Percentiles rank a stretch among this genome's conserved stretches.
phyloP scores from a whole-genome alignment of 1,140 invertebrate species.

The Ephestia elutella region DNA sequence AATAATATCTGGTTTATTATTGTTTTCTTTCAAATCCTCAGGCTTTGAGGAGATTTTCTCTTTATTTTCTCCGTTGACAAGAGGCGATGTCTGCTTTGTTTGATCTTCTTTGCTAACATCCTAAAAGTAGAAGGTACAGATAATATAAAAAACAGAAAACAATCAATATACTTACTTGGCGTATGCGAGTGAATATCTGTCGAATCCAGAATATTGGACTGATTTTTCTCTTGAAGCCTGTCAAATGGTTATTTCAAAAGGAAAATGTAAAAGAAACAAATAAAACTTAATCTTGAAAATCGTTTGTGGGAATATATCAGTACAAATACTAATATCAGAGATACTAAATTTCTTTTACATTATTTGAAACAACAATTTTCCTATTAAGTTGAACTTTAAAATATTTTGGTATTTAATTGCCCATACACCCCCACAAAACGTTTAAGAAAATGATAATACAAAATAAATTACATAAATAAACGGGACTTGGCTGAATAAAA shows the following conservation, averaged over 20 bases:
- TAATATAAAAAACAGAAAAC: conserved; percentile 20
- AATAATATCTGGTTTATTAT: conserved; percentile 54
- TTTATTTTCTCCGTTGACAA: conserved; percentile 63
- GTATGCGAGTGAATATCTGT: neutral
- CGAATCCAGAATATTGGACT: neutral
- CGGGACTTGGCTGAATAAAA: conserved; percentile 65
- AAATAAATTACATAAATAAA: conserved; percentile 58
- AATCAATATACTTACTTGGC: conserved; percentile 11
- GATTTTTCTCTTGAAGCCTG: neutral
- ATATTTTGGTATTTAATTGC: conserved; percentile 33
- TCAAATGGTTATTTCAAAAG: conserved; percentile 15
- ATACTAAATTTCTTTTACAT: neutral
- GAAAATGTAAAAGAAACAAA: conserved; percentile 30
- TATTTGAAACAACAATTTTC: conserved; percentile 4
- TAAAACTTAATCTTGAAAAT: conserved; percentile 27
- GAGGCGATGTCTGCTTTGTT: conserved; percentile 48
- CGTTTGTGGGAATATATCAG: conserved; percentile 71
- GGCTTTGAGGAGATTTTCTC: conserved; percentile 59
- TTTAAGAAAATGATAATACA: conserved; percentile 40
- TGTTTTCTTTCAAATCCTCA: conserved; percentile 59
- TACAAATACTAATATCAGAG: conserved; percentile 13
- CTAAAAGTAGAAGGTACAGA: conserved; percentile 47
- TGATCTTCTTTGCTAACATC: conserved; percentile 57
- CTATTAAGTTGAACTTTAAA: conserved; percentile 1
- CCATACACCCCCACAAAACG: conserved; percentile 32